Evolutionary conservation across 2,888 invertebrate genomes (phyloP).

Genomic region (Sarcophaga variegata): DNA sequence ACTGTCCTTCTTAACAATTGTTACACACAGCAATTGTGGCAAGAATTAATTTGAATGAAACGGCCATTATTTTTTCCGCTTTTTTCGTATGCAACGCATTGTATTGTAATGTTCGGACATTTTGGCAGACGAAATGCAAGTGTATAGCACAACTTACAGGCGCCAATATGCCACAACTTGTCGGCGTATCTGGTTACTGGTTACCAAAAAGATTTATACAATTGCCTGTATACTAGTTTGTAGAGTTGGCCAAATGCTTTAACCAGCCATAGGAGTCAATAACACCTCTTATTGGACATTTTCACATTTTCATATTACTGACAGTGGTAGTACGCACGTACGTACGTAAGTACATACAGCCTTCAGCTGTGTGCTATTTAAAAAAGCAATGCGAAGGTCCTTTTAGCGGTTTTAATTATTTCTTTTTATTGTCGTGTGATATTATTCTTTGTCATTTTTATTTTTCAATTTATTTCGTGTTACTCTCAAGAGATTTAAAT

Average conservation of each 20-base stretch:
- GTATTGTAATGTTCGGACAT: conserved; percentile 68
- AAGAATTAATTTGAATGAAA: conserved; percentile 81
- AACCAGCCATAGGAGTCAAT: conserved; percentile 29
- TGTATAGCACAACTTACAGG: conserved; percentile 51
- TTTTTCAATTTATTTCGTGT: conserved; percentile 11
- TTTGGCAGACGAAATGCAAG: conserved; percentile 67
- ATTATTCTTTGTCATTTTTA: neutral
- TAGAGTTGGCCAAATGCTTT: neutral
- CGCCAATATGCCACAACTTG: conserved; percentile 57
- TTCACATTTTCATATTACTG: conserved; percentile 11
- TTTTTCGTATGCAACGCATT: conserved; percentile 51
- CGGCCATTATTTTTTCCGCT: conserved; percentile 80
- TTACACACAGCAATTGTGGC: conserved; percentile 65
- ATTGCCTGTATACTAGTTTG: conserved; percentile 22
- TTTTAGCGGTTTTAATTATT: neutral
- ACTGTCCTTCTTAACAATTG: conserved; percentile 58
- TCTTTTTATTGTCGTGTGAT: neutral
- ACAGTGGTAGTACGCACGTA: neutral
- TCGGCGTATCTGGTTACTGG: conserved; percentile 51
- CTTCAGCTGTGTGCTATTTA: neutral
- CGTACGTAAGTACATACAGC: neutral
- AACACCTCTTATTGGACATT: conserved; percentile 48
- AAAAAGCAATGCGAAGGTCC: neutral
- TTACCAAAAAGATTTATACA: conserved; percentile 64
- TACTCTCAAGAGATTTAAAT: neutral